Base-by-base conservation (phyloP, 2,888 invertebrate species). In the Microdon myrmicae region DNA sequence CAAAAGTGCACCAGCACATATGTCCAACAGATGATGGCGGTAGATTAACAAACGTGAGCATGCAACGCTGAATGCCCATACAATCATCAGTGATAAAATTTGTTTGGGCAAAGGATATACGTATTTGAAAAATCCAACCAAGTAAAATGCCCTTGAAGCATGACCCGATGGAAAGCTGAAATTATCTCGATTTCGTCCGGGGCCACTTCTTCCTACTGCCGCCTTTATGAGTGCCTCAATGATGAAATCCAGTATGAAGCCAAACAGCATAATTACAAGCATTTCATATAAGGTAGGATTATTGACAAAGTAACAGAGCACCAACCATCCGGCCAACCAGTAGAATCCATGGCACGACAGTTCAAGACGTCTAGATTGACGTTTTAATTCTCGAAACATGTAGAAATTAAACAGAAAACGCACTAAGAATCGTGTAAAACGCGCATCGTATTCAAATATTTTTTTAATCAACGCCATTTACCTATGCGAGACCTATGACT, bases 81-180 rank as follows among this genome's bases (percentile, higher is more conserved):
- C 84, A 1, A 89, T 69, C 7, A 94, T 71, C 0, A 89, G 84
- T 13, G 86, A 84, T 64, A 83, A 81, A 67, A 85, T 84, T 41
- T 89, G 69, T 4, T 84, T 72, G 1, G 86, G 81, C 2, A 90
- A 70, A 0, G 89, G 87, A 76, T 85, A 84, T 13, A 90, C 72
- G 59, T 83, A 81, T 3, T 85, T 82, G 67, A 94, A 88, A 74
- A 92, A 90, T 54, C 87, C 86, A 3, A 88, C 82, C 13, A 96
- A 82, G 75, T 90, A 85, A 3, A 89, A 84, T 0, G 93, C 87
- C 69, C 97, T 82, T 16, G 96, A 94, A 1, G 94, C 88, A 78
- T 98, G 97, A 0, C 96, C 96, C 0, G 96, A 97, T 7, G 97
- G 98, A 77, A 98, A 98, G 35, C 85, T 85, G 34, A 88, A 97